Evolutionary conservation across 2,113 vertebrate genomes (phyloP).

Genomic region (Lepidothrix coronata): DNA sequence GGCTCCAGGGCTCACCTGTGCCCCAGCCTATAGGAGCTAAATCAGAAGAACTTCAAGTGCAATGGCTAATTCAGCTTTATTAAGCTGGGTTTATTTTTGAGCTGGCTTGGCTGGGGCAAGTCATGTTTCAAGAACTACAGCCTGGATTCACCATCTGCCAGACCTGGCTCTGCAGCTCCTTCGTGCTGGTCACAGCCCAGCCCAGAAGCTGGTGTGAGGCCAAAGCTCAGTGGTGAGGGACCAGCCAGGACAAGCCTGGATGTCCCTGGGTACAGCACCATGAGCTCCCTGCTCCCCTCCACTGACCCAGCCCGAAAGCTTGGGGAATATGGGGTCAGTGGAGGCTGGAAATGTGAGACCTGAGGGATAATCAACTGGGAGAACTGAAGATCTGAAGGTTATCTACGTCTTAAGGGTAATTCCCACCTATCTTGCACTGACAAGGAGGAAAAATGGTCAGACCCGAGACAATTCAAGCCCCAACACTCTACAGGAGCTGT

Average conservation of each 20-base stretch:
- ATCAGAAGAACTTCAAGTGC: neutral
- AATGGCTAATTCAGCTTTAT: neutral
- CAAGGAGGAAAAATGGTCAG: neutral
- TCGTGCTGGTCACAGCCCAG: neutral
- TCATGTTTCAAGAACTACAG: neutral
- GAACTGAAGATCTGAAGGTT: neutral
- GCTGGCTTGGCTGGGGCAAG: neutral
- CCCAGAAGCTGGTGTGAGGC: neutral
- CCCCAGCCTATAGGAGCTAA: neutral
- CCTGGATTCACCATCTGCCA: neutral
- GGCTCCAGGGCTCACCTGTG: neutral
- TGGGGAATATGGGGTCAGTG: neutral
- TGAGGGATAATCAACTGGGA: neutral
- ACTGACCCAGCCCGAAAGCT: neutral
- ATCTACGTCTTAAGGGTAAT: neutral
- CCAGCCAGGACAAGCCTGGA: neutral
- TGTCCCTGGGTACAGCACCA: neutral
- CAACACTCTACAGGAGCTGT: neutral
- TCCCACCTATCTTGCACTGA: neutral
- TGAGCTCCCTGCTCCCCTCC: neutral
- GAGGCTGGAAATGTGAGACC: neutral
- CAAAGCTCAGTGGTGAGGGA: neutral
- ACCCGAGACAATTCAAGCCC: neutral
- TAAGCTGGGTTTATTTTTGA: neutral
- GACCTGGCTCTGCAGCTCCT: neutral